Percentiles rank a stretch among this genome's conserved stretches.
These are phyloP conservation scores for Dromaius novaehollandiae DNA, from an alignment of 2,113 vertebrate species.

Conservation along the genomic window DNA sequence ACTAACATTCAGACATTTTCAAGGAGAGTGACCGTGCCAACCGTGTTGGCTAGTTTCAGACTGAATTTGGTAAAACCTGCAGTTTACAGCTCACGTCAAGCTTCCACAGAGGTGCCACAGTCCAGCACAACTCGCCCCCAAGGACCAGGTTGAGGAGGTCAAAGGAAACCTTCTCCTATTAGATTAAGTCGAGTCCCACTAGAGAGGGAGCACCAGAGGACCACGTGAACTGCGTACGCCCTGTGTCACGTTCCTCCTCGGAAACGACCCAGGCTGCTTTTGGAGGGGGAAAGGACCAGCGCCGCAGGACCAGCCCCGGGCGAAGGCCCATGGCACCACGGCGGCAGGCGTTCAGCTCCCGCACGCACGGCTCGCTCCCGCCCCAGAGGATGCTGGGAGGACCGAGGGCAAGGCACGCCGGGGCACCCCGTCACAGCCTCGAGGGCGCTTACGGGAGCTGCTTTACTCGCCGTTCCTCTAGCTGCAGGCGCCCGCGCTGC, in stretches of 20 bases:
- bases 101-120: not conserved
- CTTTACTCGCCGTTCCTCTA: not conserved
- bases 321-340: not conserved
- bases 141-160: constrained; percentile 5
- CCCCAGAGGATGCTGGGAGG: not conserved
- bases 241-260: not conserved
- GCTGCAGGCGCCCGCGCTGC: not conserved
- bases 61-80: not conserved
- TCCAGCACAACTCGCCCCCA: not conserved
- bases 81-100: not conserved
- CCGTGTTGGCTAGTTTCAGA: not conserved
- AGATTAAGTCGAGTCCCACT: constrained; percentile 55
- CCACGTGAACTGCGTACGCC: not conserved
- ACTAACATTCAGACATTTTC: not conserved
- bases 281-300: not conserved
- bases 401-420: not conserved
- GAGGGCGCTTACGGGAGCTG: not conserved
- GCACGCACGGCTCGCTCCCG: not conserved
- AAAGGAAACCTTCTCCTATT: constrained; percentile 43
- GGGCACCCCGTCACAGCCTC: not conserved
- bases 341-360: not conserved
- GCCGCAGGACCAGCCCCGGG: not conserved
- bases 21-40: not conserved
- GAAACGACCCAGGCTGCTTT: not conserved
- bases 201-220: constrained; percentile 20